These are phyloP conservation scores for Poliocrania exsul DNA, from an alignment of 2,797 vertebrate genomes.

Conservation along the genomic window DNA sequence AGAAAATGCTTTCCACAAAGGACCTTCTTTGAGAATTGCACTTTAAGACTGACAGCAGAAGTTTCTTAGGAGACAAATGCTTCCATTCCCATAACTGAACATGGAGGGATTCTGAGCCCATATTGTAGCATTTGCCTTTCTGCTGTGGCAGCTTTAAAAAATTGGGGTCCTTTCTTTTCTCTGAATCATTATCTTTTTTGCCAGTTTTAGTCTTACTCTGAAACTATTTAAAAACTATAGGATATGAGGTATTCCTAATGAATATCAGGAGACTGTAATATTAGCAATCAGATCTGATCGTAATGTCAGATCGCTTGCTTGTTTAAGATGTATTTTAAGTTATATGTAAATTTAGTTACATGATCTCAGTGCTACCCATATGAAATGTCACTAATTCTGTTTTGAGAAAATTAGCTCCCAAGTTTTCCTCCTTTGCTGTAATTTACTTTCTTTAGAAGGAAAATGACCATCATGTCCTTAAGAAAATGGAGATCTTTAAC, in stretches of 20 bases:
- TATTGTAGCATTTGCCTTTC: neutral
- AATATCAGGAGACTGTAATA: neutral
- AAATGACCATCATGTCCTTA: neutral
- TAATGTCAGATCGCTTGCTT: neutral
- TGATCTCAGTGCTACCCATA: neutral
- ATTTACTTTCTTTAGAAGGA: neutral
- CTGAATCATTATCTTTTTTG: neutral
- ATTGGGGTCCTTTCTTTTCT: neutral
- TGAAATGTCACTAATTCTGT: neutral
- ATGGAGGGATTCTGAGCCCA: neutral
- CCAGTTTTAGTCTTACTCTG: neutral
- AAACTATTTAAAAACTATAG: neutral
- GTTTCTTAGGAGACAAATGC: neutral
- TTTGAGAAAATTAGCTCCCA: neutral
- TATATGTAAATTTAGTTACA: neutral
- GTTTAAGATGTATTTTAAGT: neutral
- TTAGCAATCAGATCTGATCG: neutral
- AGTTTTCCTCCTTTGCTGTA: neutral
- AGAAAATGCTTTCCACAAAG: neutral
- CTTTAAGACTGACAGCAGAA: neutral
- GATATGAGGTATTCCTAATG: neutral
- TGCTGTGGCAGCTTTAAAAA: neutral
- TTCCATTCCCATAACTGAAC: neutral
- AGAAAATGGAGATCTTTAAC: neutral
- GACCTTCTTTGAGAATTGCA: neutral